These are phyloP conservation scores for Alexandromys fortis DNA, from an alignment of 2,113 vertebrate species.

Conservation along the genomic window DNA sequence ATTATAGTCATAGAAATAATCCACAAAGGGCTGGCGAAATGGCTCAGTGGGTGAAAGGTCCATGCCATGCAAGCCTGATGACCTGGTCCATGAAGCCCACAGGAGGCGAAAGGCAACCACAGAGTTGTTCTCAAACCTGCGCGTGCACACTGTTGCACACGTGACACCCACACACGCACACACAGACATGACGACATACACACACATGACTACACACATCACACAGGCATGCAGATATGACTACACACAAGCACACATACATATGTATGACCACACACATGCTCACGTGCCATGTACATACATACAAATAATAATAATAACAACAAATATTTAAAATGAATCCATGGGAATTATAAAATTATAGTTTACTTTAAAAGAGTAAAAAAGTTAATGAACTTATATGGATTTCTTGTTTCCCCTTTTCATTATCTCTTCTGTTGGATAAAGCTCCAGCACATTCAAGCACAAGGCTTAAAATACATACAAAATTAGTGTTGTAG, in stretches of 20 bases:
- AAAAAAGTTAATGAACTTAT: background rate
- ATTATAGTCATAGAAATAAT: background rate
- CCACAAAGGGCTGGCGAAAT: background rate
- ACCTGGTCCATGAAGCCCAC: background rate
- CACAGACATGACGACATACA: no score
- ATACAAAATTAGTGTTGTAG: constrained; percentile 40
- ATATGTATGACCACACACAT: no score
- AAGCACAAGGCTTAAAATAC: constrained; percentile 68
- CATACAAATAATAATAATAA: background rate
- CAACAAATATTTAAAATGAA: background rate
- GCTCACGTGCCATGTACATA: background rate
- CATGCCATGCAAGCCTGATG: background rate
- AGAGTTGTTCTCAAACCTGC: background rate
- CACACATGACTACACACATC: no score
- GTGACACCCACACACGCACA: no score
- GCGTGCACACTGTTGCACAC: background rate
- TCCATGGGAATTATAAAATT: background rate
- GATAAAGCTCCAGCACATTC: constrained; percentile 36
- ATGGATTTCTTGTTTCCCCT: background rate
- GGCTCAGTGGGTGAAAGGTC: background rate
- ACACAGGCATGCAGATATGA: no score
- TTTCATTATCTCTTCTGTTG: background rate
- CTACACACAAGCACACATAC: no score
- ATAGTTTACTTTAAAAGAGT: constrained; percentile 7
- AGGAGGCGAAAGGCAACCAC: background rate